Evolutionary conservation across 37 sponge, comb jelly and placozoan species (phyloP).

Genomic region (Amphimedon queenslandica): DNA sequence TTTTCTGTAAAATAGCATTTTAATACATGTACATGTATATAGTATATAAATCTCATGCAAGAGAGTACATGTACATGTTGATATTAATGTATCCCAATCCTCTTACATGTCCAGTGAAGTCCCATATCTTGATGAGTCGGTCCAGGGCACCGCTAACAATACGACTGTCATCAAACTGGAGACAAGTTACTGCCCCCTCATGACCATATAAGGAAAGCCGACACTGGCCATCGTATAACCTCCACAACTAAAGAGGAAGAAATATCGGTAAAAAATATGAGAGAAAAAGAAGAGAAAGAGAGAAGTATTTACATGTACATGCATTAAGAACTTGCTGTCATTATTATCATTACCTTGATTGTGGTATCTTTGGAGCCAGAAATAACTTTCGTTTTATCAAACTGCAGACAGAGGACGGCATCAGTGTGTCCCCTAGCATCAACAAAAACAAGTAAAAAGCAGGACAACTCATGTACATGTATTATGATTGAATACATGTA

Average conservation of each 20-base stretch:
- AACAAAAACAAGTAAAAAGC: no score
- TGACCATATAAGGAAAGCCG: slow-evolving; percentile 89
- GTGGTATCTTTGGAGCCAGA: slow-evolving; percentile 91
- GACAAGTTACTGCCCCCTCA: slow-evolving; percentile 91
- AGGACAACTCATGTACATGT: no score
- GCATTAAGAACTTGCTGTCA: no score
- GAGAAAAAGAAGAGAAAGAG: no score
- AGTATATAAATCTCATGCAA: no score
- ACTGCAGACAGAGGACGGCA: slow-evolving; percentile 93
- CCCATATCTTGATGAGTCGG: slow-evolving; percentile 93
- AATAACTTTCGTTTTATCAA: slow-evolving; percentile 69
- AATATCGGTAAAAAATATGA: no score
- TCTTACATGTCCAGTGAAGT: slow-evolving; percentile 71
- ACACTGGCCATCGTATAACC: slow-evolving; percentile 64
- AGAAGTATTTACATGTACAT: no score
- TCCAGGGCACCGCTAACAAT: slow-evolving; percentile 96
- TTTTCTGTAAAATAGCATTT: no score
- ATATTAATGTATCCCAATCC: background rate
- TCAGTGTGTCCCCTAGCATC: slow-evolving; percentile 82
- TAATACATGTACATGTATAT: no score
- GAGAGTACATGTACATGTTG: no score
- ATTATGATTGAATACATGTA: no score
- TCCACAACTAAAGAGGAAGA: slow-evolving; percentile 80
- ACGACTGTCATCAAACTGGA: slow-evolving; percentile 86
- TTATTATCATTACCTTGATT: no score